Evolutionary conservation across 2,888 invertebrate species (phyloP).

Genomic region (Trypoxylon attenuatum): DNA sequence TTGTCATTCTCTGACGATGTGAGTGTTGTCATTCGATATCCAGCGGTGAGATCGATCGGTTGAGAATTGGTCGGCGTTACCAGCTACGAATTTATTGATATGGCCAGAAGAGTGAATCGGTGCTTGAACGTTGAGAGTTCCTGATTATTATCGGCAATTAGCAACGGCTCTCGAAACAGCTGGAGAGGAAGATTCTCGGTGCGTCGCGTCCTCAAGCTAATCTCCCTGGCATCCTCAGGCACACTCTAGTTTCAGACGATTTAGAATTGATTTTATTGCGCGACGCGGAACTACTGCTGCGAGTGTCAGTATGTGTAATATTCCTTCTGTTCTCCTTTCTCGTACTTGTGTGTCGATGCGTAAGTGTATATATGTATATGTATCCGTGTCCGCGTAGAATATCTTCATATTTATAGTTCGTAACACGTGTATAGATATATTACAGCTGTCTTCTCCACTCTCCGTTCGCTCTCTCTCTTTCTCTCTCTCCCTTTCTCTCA

Average conservation of each 20-base stretch:
- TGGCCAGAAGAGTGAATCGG: too few species aligned
- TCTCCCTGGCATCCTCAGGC: slow-evolving; percentile 51
- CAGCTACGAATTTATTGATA: too few species aligned
- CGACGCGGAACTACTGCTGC: slow-evolving; percentile 47
- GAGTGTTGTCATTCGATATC: too few species aligned
- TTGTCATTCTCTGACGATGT: too few species aligned
- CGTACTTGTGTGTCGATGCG: slow-evolving; percentile 9
- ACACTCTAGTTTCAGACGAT: slow-evolving; percentile 58
- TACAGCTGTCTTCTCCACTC: slow-evolving; percentile 33
- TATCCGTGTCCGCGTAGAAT: background rate
- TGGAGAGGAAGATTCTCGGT: slow-evolving; percentile 13
- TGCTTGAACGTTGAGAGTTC: too few species aligned
- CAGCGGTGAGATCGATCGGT: too few species aligned
- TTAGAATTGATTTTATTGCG: slow-evolving; percentile 66
- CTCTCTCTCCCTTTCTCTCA: too few species aligned
- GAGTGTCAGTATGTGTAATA: slow-evolving; percentile 9
- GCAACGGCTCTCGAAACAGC: background rate
- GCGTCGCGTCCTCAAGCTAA: too few species aligned
- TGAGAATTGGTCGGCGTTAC: too few species aligned
- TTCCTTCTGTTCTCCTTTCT: slow-evolving; percentile 9
- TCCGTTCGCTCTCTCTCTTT: too few species aligned
- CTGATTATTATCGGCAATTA: too few species aligned
- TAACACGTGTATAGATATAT: slow-evolving; percentile 35
- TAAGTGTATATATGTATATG: slow-evolving; percentile 17
- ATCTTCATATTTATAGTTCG: slow-evolving; percentile 11